Evolutionary conservation across 1,140 invertebrate genomes (phyloP), one percentile per base, ranked within the genome.

Genomic region (Eulimnadia texana): DNA sequence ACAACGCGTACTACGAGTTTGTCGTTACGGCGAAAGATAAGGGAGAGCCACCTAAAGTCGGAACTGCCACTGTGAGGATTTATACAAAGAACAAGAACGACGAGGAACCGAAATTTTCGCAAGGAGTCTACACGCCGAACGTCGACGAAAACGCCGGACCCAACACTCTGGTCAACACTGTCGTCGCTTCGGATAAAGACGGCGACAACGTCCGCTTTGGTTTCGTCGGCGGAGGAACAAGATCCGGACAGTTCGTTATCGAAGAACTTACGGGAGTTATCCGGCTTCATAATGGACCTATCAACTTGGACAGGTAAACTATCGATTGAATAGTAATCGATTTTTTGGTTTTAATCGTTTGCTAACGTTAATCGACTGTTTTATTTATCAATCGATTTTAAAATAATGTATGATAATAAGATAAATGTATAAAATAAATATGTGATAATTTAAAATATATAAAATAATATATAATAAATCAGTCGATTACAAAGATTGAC

Each of bases 41-140:
- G 74, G 91, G 92, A 16, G 90, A 93, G 72, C 91, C 90, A 1
- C 80, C 89, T 0, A 90, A 93, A 70, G 92, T 86, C 2, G 91
- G 91, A 23, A 89, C 88, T 1, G 90, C 91, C 0, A 94, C 90
- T 0, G 90, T 94, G 9, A 79, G 92, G 58, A 85, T 95, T 63
- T 95, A 94, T 70, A 95, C 92, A 2, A 93, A 94, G 70, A 95
- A 94, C 69, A 93, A 93, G 74, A 95, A 95, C 72, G 92, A 95
- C 69, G 92, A 94, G 75, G 89, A 93, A 71, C 92, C 92, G 0
- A 94, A 93, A 73, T 95, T 94, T 72, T 93, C 90, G 0, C 92
- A 95, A 67, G 90, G 93, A 77, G 92, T 95, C 0, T 95, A 95
- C 70, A 94, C 91, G 1, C 91, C 92, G 0, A 95, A 94, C 74